A percentile compares a stretch with the other conserved stretches of the same genome.
phyloP scores from a whole-genome alignment of 2,113 vertebrate species.

The Amblyornis subalaris region DNA sequence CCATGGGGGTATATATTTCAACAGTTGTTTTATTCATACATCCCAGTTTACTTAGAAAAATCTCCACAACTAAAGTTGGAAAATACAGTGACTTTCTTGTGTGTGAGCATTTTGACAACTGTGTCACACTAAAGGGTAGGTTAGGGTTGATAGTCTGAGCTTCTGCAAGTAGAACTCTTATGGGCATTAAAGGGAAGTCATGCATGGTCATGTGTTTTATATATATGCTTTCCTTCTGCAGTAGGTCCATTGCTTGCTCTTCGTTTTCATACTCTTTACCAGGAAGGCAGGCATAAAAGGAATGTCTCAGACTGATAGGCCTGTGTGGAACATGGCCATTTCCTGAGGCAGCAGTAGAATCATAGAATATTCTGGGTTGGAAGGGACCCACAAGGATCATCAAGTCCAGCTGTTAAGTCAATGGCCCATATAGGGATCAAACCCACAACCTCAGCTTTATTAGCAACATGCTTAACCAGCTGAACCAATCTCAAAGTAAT shows the following conservation, averaged over 20 bases:
- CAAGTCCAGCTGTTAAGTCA: background rate
- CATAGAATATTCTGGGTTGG: background rate
- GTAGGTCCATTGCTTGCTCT: background rate
- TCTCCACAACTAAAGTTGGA: background rate
- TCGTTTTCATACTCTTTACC: background rate
- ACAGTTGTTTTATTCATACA: background rate
- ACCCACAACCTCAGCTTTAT: background rate
- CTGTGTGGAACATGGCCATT: background rate
- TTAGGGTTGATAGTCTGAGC: background rate
- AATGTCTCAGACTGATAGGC: background rate
- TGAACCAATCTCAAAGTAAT: background rate
- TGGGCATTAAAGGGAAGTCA: background rate
- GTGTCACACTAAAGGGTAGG: accelerated
- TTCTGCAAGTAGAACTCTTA: background rate
- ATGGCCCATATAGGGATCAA: background rate
- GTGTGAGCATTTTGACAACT: background rate
- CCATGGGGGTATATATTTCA: background rate
- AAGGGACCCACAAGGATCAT: background rate
- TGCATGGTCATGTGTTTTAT: background rate
- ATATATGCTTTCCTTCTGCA: background rate
- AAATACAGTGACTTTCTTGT: background rate
- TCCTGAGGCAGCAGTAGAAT: background rate
- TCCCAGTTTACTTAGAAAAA: background rate
- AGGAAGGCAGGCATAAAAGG: background rate
- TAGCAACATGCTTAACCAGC: background rate